Conservation (phyloP, 2,888 invertebrate genomes). For the Drosophila vallismaia region DNA sequence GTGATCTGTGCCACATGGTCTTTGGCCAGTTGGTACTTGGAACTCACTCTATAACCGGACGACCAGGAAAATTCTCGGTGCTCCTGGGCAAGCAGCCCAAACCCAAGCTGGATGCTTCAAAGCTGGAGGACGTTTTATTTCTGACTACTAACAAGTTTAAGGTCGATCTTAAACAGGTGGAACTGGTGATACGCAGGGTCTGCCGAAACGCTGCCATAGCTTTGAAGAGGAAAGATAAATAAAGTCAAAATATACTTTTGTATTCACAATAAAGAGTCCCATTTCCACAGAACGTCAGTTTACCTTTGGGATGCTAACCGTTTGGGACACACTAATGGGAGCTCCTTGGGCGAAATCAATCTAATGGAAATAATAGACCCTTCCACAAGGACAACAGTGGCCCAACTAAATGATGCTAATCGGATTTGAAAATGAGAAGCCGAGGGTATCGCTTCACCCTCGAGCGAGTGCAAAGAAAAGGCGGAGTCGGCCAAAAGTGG, state of each 20-base stretch:
- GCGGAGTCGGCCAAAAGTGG: slow-evolving; percentile 38
- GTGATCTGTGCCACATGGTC: background rate
- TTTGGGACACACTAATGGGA: slow-evolving; percentile 38
- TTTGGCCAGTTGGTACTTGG: background rate
- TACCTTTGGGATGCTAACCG: slow-evolving; percentile 26
- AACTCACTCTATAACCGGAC: background rate
- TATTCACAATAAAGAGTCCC: slow-evolving; percentile 15
- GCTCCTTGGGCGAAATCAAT: slow-evolving; percentile 60
- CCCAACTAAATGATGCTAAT: slow-evolving; percentile 77
- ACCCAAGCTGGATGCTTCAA: background rate
- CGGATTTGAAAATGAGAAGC: slow-evolving; percentile 70
- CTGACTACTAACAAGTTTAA: slow-evolving; percentile 2
- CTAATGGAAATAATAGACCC: slow-evolving; percentile 68
- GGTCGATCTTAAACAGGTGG: slow-evolving; percentile 5
- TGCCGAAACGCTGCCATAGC: background rate
- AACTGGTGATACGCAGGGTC: background rate
- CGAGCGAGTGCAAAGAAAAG: slow-evolving; percentile 47
- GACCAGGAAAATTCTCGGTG: background rate
- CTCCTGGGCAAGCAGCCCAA: background rate
- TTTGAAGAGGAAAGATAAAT: slow-evolving; percentile 10
- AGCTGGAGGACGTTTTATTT: background rate
- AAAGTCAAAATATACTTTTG: slow-evolving; percentile 11
- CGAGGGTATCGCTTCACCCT: slow-evolving; percentile 41
- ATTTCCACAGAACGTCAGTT: slow-evolving; percentile 18
- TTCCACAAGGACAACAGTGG: slow-evolving; percentile 50